Evolutionary conservation across 64 coral and sea anemone species (phyloP), one percentile per base, ranked within the genome.

Genomic region (Orbicella faveolata): DNA sequence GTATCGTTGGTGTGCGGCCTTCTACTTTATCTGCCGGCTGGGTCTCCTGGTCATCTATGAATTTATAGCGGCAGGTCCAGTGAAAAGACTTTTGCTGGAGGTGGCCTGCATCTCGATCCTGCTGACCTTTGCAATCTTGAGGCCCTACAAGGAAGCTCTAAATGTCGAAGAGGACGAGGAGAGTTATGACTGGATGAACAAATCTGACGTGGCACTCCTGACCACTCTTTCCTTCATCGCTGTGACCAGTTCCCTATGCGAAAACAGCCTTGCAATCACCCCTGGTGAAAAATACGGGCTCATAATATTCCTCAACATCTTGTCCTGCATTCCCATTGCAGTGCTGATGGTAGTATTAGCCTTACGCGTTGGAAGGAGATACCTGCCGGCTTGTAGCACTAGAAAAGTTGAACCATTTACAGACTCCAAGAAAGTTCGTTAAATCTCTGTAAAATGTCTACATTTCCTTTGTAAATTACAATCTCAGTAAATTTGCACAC

Each of bases 171-270:
- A 30, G 19, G 54, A 36, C 0, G 77, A 86, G 26, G 10, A 75
- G 8, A 89, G 73, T 34, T 92, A 86, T 23, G 89, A 93, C 4
- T 96, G 94, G 94, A 93, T 96, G 30, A 93, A 96, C 73, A 89
- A 34, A 35, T 93, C 82, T 33, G 94, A 92, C 54, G 90, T 88
- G 26, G 53, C 87, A 2, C 80, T 96, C 19, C 75, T 96, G 21
- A 89, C 87, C 2, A 96, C 88, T 57, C 83, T 96, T 7, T 81
- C 73, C 20, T 26, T 96, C 15, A 95, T 96, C 1, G 52, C 94
- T 19, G 81, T 92, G 52, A 21, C 80, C 21, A 96, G 94, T 36
- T 89, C 94, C 12, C 78, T 80, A 21, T 14, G 87, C 34, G 84
- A 82, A 14, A 76, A 73, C 34, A 64, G 67, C 25, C 2, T 33